These are phyloP conservation scores for Rhodinocichla rosea DNA, from an alignment of 2,113 vertebrate species.

Conservation along the genomic window DNA sequence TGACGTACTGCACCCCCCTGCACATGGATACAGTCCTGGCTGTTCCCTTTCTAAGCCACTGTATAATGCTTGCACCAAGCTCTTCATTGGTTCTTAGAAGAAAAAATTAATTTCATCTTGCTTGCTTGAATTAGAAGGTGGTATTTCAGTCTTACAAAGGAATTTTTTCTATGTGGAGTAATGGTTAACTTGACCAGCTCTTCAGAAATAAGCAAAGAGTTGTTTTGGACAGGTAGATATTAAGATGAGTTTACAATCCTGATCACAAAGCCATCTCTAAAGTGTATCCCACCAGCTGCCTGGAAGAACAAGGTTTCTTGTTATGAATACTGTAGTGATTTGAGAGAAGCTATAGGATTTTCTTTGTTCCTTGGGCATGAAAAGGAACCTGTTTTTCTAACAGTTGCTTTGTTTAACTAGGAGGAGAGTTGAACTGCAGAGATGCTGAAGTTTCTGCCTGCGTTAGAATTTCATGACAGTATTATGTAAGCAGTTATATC, in stretches of 20 bases:
- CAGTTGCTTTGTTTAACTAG: constrained; percentile 52
- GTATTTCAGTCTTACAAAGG: not conserved
- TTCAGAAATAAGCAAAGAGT: not conserved
- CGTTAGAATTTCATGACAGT: constrained; percentile 54
- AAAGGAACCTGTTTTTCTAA: constrained; percentile 28
- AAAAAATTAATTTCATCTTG: not conserved
- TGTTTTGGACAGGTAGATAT: not conserved
- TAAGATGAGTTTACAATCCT: not conserved
- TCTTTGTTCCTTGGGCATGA: not conserved
- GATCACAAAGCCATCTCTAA: not conserved
- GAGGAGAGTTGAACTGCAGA: not conserved
- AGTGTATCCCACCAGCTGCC: not conserved
- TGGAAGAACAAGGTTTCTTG: not conserved
- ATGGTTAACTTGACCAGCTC: not conserved
- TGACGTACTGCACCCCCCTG: not conserved
- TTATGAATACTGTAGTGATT: not conserved
- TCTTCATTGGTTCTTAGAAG: not conserved
- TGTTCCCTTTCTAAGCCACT: not conserved
- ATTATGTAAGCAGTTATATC: constrained; percentile 58
- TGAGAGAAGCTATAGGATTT: not conserved
- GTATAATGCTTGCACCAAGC: not conserved
- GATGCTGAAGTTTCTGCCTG: constrained; percentile 12
- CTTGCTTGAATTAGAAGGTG: not conserved
- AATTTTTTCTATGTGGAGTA: not conserved
- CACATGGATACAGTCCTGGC: not conserved